A percentile compares a stretch with the other conserved stretches of the same genome.
These are phyloP conservation scores for Hipposideros armiger DNA, from an alignment of 2,113 vertebrate genomes.

Conservation along the genomic window DNA sequence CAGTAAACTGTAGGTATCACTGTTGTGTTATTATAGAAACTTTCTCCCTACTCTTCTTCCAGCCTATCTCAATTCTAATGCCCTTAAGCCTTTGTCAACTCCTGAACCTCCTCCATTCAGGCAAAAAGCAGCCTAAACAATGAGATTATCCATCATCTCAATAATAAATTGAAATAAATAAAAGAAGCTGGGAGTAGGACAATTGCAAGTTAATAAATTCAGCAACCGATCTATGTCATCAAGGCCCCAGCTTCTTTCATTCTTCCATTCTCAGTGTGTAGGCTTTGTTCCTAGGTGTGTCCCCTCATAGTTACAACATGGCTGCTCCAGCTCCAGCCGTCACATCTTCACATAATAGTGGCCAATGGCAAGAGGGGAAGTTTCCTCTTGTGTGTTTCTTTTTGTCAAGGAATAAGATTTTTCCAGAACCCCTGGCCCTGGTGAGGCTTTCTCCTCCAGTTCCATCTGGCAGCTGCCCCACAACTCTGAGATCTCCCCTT, in stretches of 20 bases:
- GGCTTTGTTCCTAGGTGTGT: not conserved
- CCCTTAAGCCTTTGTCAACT: not conserved
- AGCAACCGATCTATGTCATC: not conserved
- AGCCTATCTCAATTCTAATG: not conserved
- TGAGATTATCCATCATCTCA: not conserved
- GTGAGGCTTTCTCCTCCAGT: not conserved
- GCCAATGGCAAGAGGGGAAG: not conserved
- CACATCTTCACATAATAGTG: not conserved
- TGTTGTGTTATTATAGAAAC: not conserved
- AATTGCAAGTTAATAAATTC: not conserved
- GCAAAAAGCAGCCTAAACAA: not conserved
- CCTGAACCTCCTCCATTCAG: not conserved
- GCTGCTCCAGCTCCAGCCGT: not conserved
- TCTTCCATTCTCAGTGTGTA: not conserved
- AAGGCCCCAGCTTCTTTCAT: not conserved
- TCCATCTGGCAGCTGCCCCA: not conserved
- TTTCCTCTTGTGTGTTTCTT: not conserved
- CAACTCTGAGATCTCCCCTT: not conserved
- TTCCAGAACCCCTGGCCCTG: not conserved
- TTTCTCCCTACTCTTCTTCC: not conserved
- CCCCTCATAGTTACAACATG: not conserved
- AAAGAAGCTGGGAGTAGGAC: not conserved
- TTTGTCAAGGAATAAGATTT: not conserved
- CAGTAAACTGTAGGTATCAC: not conserved
- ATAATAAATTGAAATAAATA: not conserved